Base-by-base conservation (phyloP, 2,113 vertebrate species). In the Acinonyx jubatus region DNA sequence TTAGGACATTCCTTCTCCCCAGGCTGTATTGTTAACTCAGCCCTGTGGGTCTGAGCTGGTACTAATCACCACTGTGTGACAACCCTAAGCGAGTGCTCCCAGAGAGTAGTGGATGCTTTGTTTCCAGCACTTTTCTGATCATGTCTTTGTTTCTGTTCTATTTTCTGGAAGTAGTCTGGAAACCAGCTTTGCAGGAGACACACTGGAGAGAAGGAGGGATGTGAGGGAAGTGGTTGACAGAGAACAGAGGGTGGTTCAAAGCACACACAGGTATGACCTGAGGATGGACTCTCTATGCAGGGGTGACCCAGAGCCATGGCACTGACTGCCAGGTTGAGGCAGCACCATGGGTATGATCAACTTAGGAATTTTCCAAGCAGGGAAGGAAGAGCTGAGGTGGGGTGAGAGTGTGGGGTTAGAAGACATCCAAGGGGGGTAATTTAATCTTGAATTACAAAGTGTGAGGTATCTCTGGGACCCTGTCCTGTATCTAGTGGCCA, bases 241-340 rank as follows among this genome's bases (percentile, higher is more conserved):
- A 27, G 16, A 50, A 31, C 6, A 55, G 19, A 52, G 2, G 45
- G 41, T 41, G 5, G 57, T 27, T 86, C 50, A 16, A 78, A 81
- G n/a, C 11, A 73, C 1, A 18, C 4, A 18, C 1, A 1, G 38
- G 48, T 13, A 33, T 5, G 1, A 69, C 38, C 5, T 29, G 18
- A 84, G 45, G 61, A 80, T 19, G 2, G 14, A 8, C 12, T 23
- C 23, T 29, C 5, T 15, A n/a, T 4, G 8, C 0, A 55, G 50
- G 6, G 19, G 15, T 21, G 48, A 81, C 25, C 61, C 45, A 23
- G 14, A 19, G 5, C 52, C 41, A 50, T 1, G 3, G 73, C 25
- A 45, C 38, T 7, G 12, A 12, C 38, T 1, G 13, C 38, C 38
- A 16, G 23, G 38, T 7, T 11, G 38, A 45, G 7, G 73, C 38